Base-by-base conservation (phyloP, 2,888 invertebrate genomes). In the Pharmacophagus antenor region DNA sequence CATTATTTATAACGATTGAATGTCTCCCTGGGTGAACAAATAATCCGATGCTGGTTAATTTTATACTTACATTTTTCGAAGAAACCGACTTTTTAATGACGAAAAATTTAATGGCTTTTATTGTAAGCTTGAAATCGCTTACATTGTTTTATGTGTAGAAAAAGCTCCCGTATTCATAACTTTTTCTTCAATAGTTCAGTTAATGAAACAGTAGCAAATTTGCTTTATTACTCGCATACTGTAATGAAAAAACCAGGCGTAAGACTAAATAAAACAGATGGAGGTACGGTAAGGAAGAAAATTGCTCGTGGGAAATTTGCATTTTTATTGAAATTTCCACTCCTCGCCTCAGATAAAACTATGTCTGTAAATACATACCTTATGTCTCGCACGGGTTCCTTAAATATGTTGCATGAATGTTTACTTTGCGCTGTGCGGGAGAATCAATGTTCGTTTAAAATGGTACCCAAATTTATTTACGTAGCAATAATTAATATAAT, bases 311-410 rank as follows among this genome's bases (percentile, higher is more conserved):
- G 77, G 80, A 80, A 85, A 88, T 89, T 90, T 84, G 82, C 89
- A 89, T 90, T 85, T 90, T 88, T 89, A 89, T 89, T 86, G 88
- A 86, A 88, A 80, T 87, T 88, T 87, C 85, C 82, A 86, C 83
- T 87, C 83, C 80, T 81, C 82, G 79, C 75, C 80, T 78, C 74
- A 80, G 80, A 84, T 84, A 81, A 84, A 85, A 87, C 84, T 86
- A 84, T 82, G 79, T 82, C 77, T 84, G 77, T 84, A 83, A 84
- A 81, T 84, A 84, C 77, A 76, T 82, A 85, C 78, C 80, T 82
- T 80, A 79, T 85, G 79, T 77, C 82, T 80, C 77, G 80, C 83
- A 79, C 79, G 77, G 76, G 72, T 72, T 41, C 27, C 41, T 59
- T 23, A 21, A 20, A 44, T 59, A 31, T 41, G 48, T 56, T 56